Conservation (phyloP, 2,113 vertebrate genomes). For the Gracilinanus agilis region DNA sequence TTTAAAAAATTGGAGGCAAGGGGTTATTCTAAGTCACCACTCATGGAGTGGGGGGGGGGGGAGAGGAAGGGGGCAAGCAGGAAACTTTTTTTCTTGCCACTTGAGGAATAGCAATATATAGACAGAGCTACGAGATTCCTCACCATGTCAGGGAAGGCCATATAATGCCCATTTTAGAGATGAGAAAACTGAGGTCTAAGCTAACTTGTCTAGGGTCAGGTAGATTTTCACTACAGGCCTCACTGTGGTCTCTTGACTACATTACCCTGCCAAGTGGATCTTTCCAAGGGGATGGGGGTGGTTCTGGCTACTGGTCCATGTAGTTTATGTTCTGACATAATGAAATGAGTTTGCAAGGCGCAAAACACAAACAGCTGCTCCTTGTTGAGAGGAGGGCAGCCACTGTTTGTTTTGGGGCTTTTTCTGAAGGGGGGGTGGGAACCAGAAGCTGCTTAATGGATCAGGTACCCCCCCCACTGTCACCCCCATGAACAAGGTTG, state of each 20-base stretch:
- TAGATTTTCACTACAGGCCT: neutral
- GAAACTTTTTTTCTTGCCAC: neutral
- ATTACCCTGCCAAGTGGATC: neutral
- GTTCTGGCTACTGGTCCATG: neutral
- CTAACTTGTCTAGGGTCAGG: neutral
- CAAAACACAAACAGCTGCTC: conserved; percentile 47
- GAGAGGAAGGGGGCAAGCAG: neutral
- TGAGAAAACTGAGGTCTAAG: neutral
- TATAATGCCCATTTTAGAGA: neutral
- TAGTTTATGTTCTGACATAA: accelerated
- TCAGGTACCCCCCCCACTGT: neutral
- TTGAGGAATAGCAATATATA: neutral
- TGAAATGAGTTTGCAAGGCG: neutral
- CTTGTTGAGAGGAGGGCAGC: neutral
- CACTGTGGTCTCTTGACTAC: neutral
- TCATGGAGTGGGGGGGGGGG: neutral
- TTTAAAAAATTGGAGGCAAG: conserved; percentile 12
- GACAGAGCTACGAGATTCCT: conserved; percentile 23
- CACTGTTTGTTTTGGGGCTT: neutral
- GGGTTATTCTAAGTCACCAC: neutral
- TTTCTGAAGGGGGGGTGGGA: neutral
- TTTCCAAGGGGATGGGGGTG: neutral
- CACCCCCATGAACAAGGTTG: neutral
- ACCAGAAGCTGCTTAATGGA: conserved; percentile 15
- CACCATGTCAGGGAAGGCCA: neutral